Base-by-base conservation (phyloP, 2,888 invertebrate species). In the Malthinus seriepunctatus region DNA sequence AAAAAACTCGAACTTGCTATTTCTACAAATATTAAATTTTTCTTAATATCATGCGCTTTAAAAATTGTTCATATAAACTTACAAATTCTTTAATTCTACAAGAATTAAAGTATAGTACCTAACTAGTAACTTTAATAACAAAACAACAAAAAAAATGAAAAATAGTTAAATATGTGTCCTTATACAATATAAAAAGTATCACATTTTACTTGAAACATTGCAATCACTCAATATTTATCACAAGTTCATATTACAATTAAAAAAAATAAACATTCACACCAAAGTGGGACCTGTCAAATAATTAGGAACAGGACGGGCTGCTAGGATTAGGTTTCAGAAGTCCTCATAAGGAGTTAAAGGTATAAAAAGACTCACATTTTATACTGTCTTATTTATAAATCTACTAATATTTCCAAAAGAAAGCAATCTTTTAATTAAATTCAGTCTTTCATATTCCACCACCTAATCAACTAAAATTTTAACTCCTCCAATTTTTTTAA, bases 191-290 rank as follows among this genome's bases (percentile, higher is more conserved):
- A 60, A 67, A 69, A 71, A 69, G 69, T 73, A 72, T 72, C 72
- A 72, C 73, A 74, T 72, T 71, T 71, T 68, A 73, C 69, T 65
- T 72, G 68, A 69, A 73, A 66, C 14, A 69, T 69, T 67, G 68
- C 69, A 68, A 71, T 75, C 75, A 74, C 75, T 74, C 74, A 73
- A 66, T 73, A 72, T 73, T 23, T 76, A 75, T 76, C 76, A 76
- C 75, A 75, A 69, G 59, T 68, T 69, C 64, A 65, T 68, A 64
- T 69, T 58, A 55, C 38, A 47, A 50, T 51, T 51, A 55, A 55
- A 23, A 23, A 23, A 23, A 23, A 23, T 5, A 23, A 51, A 44
- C 55, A 55, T 42, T 42, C 54, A 51, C 39, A 60, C 55, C 32
- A 38, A 62, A 23, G 23, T 46, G 62, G 66, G 65, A 64, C 63